These are phyloP conservation scores for Drosophila bunnanda DNA, from an alignment of 2,888 invertebrate genomes.

Conservation along the genomic window DNA sequence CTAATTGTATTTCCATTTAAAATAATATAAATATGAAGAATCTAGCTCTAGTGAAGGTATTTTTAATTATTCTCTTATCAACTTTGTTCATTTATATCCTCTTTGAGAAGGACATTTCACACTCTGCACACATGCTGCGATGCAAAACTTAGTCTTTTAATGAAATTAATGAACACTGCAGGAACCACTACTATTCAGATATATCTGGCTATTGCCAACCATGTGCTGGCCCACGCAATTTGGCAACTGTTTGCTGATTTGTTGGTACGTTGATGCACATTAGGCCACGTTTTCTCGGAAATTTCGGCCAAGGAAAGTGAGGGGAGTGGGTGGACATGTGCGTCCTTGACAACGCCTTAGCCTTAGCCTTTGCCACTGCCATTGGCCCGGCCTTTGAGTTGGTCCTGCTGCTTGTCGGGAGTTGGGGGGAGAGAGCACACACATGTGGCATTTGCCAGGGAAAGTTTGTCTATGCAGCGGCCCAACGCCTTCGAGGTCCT, in stretches of 20 bases:
- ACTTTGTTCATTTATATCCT: too few species aligned
- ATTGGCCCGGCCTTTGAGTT: conserved; percentile 12
- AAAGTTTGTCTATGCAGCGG: conserved; percentile 54
- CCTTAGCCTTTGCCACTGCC: conserved; percentile 21
- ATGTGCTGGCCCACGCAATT: conserved; percentile 32
- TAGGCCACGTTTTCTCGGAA: conserved; percentile 33
- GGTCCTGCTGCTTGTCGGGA: neutral
- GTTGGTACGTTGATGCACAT: conserved; percentile 59
- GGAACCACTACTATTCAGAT: neutral
- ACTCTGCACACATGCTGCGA: neutral
- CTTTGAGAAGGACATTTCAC: neutral
- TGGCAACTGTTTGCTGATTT: conserved; percentile 41
- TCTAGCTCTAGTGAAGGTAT: neutral
- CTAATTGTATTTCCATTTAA: too few species aligned
- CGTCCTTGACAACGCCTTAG: conserved; percentile 72
- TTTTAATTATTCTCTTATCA: neutral
- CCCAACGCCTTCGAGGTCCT: conserved; percentile 19
- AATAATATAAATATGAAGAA: neutral
- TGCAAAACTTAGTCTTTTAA: conserved; percentile 23
- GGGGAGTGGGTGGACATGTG: neutral
- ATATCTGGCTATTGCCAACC: neutral
- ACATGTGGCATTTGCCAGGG: conserved; percentile 17
- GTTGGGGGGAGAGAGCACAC: conserved; percentile 13
- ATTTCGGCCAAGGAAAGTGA: neutral
- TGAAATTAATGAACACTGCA: conserved; percentile 53